Evolutionary conservation across 2,888 invertebrate species (phyloP), one percentile per base, ranked within the genome.

Genomic region (Dascillus cervinus): DNA sequence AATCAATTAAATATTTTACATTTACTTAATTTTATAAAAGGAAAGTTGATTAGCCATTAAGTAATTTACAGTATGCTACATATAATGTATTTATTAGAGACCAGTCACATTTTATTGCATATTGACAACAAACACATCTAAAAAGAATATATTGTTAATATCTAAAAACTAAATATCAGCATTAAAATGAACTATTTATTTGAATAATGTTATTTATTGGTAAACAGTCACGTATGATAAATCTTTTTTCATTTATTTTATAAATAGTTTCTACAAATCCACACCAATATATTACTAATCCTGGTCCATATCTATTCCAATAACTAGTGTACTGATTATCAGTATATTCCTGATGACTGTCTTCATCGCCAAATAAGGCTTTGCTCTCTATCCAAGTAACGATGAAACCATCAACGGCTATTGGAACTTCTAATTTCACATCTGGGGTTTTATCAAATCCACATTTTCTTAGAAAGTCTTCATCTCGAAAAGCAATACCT

Each of bases 321-420:
- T 95, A 95, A 60, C 90, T 87, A 44, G 77, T 71, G 50, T 87
- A 79, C 58, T 95, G 94, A 46, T 88, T 84, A 50, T 80, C 80
- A 29, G 87, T 70, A 62, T 92, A 89, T 6, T 73, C 78, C 23
- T 76, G 73, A 63, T 95, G 94, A 32, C 80, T 77, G 48, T 81
- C 79, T 43, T 77, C 72, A 65, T 89, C 88, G 2, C 88, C 94
- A 71, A 95, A 95, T n/a, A 86, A 73, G 1, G 94, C 95, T 67
- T 95, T 95, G 50, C 94, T 92, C 65, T 95, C 95, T 37, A 95
- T 88, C 95, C 95, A 95, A 60, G 92, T 88, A 0, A 95, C 75
- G 13, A 94, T 77, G 51, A 79, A 77, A 2, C 86, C 88, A 60
- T 88, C 82, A 12, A 89, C 75, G 14, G 86, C 82, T 41, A 92